A percentile compares a stretch with the other conserved stretches of the same genome.
These are phyloP conservation scores for Corynorhinus townsendii DNA, from an alignment of 2,113 vertebrate species.

Conservation along the genomic window DNA sequence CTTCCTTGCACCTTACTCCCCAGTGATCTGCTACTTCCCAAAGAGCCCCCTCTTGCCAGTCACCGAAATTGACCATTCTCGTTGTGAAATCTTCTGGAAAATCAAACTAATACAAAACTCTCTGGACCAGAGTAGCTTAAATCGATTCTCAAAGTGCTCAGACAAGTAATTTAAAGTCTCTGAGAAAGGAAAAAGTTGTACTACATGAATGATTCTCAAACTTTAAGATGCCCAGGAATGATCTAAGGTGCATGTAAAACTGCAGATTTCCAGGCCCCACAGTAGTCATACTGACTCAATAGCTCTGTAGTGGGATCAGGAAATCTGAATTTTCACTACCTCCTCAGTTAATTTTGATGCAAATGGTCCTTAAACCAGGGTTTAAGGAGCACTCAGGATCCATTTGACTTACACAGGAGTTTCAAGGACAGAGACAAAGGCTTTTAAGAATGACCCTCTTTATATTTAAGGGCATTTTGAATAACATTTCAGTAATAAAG, in stretches of 20 bases:
- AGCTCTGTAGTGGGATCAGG: not conserved
- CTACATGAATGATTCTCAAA: not conserved
- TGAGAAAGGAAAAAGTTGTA: not conserved
- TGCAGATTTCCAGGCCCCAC: not conserved
- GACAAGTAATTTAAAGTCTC: constrained; percentile 7
- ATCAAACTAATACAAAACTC: not conserved
- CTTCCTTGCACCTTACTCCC: not conserved
- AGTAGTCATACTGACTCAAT: not conserved
- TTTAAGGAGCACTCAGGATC: not conserved
- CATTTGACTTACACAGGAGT: not conserved
- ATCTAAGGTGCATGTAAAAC: not conserved
- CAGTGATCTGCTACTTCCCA: not conserved
- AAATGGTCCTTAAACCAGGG: not conserved
- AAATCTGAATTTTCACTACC: not conserved
- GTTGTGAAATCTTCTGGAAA: not conserved
- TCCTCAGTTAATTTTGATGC: not conserved
- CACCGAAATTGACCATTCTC: not conserved
- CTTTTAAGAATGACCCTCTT: constrained; percentile 41
- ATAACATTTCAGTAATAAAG: constrained; percentile 4
- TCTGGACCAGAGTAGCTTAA: not conserved
- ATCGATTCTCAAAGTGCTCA: not conserved
- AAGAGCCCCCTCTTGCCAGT: not conserved
- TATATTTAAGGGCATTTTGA: constrained; percentile 45
- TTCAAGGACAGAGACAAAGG: constrained; percentile 40
- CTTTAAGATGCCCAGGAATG: not conserved